phyloP scores from a whole-genome alignment of 1,140 invertebrate genomes.

The Diorhabda elongata region DNA sequence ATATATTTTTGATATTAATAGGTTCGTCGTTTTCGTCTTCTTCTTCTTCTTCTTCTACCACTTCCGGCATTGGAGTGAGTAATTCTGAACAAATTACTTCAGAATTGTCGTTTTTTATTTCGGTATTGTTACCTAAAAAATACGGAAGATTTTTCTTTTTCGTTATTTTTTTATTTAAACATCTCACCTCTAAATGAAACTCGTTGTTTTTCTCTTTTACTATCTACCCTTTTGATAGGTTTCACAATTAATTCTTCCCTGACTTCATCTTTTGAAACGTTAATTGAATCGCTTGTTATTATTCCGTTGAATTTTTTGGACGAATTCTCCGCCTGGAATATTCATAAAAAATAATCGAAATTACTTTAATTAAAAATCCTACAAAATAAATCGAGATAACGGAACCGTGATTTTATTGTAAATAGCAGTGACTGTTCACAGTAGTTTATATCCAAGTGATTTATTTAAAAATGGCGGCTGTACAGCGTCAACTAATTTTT shows the following conservation, averaged over 20 bases:
- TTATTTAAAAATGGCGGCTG: too few species aligned
- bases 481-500: too few species aligned
- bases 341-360: too few species aligned
- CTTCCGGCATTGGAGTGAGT: constrained; percentile 51
- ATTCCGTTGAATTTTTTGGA: constrained; percentile 3
- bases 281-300: not conserved
- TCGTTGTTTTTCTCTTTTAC: constrained; percentile 34
- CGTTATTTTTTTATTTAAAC: not conserved
- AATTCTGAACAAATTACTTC: constrained; percentile 46
- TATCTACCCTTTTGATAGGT: constrained; percentile 32
- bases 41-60: constrained; percentile 52
- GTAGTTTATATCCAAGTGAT: too few species aligned
- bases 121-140: not conserved
- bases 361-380: constrained; percentile 4
- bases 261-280: constrained; percentile 1
- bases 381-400: too few species aligned
- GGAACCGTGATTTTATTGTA: too few species aligned
- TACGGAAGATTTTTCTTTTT: not conserved
- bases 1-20: not conserved
- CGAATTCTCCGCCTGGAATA: not conserved
- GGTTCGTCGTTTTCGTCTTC: constrained; percentile 39
- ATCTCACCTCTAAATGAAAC: constrained; percentile 43
- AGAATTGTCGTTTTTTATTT: constrained; percentile 51
- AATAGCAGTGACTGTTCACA: too few species aligned
- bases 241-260: constrained; percentile 29